A percentile compares a stretch with the other conserved stretches of the same genome.
These are phyloP conservation scores for Corapipo altera DNA, from an alignment of 2,113 vertebrate genomes.

Conservation along the genomic window DNA sequence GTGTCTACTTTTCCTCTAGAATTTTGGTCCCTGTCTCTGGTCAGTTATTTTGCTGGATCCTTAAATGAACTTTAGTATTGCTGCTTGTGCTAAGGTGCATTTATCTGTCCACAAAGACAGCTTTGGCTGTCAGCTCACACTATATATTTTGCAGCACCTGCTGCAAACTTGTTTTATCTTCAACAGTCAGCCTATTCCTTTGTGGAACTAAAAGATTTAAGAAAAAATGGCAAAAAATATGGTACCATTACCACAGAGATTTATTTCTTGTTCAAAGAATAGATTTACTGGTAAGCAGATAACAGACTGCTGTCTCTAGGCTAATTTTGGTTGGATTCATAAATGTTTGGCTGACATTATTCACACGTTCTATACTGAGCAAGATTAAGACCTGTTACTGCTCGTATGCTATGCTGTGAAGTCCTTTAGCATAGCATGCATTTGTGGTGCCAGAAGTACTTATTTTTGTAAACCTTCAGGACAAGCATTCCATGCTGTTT, in stretches of 20 bases:
- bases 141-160: conserved; percentile 4
- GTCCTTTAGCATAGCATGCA: background rate
- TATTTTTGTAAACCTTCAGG: background rate
- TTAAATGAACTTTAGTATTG: background rate
- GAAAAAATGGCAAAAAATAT: background rate
- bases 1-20: background rate
- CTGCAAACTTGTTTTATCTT: conserved; percentile 9
- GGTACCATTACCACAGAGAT: background rate
- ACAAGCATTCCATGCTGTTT: background rate
- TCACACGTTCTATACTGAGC: background rate
- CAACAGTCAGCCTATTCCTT: background rate
- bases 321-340: conserved; percentile 23
- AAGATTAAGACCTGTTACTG: background rate
- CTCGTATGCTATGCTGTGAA: background rate
- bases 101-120: background rate
- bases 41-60: background rate
- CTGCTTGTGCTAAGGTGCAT: background rate
- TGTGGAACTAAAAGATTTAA: conserved; percentile 2
- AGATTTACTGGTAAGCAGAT: background rate
- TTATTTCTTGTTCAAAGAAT: conserved; percentile 5
- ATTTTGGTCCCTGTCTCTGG: background rate
- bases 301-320: background rate
- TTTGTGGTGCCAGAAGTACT: background rate
- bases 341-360: background rate
- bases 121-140: background rate